Evolutionary conservation across 2,888 invertebrate species (phyloP), one percentile per base, ranked within the genome.

Genomic region (Thumatha senex): DNA sequence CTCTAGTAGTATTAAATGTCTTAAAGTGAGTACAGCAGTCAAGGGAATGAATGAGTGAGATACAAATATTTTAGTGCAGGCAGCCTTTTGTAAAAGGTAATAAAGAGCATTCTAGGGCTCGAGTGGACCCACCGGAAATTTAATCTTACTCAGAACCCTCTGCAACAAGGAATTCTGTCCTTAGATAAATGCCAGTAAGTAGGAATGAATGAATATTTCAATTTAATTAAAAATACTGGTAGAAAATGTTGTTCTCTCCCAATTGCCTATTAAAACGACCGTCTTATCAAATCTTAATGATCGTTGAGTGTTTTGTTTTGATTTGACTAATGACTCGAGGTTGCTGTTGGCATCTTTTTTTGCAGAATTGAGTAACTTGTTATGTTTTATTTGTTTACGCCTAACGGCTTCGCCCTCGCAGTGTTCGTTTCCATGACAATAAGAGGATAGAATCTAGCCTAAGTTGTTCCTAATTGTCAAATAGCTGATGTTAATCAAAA

Each of bases 121-220:
- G 74, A 88, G 88, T 88, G 88, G 87, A 85, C 86, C 82, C 77
- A 73, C 75, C 86, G 86, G 90, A 89, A 89, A 90, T 89, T 90
- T 89, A 86, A 90, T 89, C 89, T 84, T 77, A 76, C 76, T 68
- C 74, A 83, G 80, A 77, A 76, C 80, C 83, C 83, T 89, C 86
- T 85, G 87, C 86, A 83, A 77, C 70, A 63, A 72, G 74, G 78
- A 81, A 86, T 84, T 86, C 78, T 79, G 84, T 81, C 81, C 82
- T 85, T 79, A 84, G 78, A 88, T 84, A 88, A 89, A 86, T 82
- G 84, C 80, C 76, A 73, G 77, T 74, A 77, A 84, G 80, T 76
- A 80, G 72, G 72, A 76, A 78, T 74, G 77, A 79, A 80, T 74
- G 80, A 87, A 83, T 82, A 84, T 85, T 87, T 84, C 78, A 82